Base-by-base conservation (phyloP, 2,888 invertebrate species). In the Xestobium rufovillosum region DNA sequence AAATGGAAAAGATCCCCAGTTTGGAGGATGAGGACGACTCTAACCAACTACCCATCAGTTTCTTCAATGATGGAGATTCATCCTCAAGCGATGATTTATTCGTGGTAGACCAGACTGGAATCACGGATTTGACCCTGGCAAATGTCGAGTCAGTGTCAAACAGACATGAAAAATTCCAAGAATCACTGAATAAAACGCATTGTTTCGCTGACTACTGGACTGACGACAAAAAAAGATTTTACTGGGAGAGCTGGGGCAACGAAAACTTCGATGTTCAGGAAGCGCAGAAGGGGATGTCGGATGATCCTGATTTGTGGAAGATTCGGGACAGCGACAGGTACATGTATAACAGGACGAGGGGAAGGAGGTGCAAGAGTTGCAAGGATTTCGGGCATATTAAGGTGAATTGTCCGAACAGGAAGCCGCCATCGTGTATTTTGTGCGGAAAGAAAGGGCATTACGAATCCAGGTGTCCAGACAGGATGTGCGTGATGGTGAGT, bases 401-500 rank as follows among this genome's bases (percentile, higher is more conserved):
- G 26, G 12, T 12, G 3, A 11, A 13, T 9, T 26, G 26, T 8
- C 26, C 26, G 3, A 26, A 26, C n/a, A 26, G 13, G 13, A 26
- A 26, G 12, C 13, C 8, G 12, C 26, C 13, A 6, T 11, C 13
- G 1, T 26, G 26, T 3, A 26, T 1, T 26, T 26, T 79, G 70
- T 81, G 81, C 47, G 80, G 80, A 6, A 56, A 56, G 3, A 51
- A 55, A 1, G 80, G 80, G 0, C 81, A 81, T 52, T 61, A 55
- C 9, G 78, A 76, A 45, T 68, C 72, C 0, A 66, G 75, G 23
- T 81, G 81, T 53, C 79, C 80, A 0, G 67, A 70, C 36, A 76
- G 74, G 48, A 73, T 78, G 48, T 81, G 80, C n/a, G n/a, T n/a
- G n/a, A n/a, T n/a, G n/a, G n/a, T n/a, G n/a, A n/a, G n/a, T n/a